Evolutionary conservation across 2,797 vertebrate species (phyloP), one percentile per base, ranked within the genome.

Genomic region (Glyptemys insculpta): DNA sequence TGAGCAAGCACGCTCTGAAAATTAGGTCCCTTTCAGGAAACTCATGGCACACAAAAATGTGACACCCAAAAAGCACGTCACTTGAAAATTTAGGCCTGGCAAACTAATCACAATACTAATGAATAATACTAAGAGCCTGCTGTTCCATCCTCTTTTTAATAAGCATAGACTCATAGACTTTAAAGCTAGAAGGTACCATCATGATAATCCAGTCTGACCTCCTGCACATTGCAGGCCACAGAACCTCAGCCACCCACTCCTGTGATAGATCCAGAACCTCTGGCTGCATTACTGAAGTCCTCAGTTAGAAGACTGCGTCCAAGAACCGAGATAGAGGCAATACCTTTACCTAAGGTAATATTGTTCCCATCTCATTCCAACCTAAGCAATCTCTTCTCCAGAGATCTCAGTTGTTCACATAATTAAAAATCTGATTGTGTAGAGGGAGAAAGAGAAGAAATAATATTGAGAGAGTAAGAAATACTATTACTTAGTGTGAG

Each of bases 351-450:
- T 25, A 54, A 54, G 56, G 88, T 83, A 95, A 93, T 87, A 92
- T 91, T 96, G 86, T 90, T 97, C 96, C 91, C 90, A 65, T n/a
- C 34, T 65, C 29, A 89, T 79, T 94, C 87, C 90, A 96, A 83
- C 92, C 95, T 89, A 97, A 74, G 94, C 68, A 96, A 92, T 44
- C 72, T 91, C 85, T 86, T 85, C 82, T 92, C 92, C 85, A 95
- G 91, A 65, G 85, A 82, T 85, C 88, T 96, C 95, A 88, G 83
- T 95, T 94, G 87, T 91, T 57, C 54, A 92, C 79, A 95, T 83
- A 80, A 91, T 72, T 90, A 89, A 95, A 93, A 97, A 95, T 87
- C 16, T 93, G 91, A 92, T 86, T 0, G 0, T 53, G 16, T 80
- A 87, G 37, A 88, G 57, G 74, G 89, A 96, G 91, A 80, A 80